These are phyloP conservation scores for Eidolon helvum DNA, from an alignment of 2,113 vertebrate genomes.

Conservation along the genomic window DNA sequence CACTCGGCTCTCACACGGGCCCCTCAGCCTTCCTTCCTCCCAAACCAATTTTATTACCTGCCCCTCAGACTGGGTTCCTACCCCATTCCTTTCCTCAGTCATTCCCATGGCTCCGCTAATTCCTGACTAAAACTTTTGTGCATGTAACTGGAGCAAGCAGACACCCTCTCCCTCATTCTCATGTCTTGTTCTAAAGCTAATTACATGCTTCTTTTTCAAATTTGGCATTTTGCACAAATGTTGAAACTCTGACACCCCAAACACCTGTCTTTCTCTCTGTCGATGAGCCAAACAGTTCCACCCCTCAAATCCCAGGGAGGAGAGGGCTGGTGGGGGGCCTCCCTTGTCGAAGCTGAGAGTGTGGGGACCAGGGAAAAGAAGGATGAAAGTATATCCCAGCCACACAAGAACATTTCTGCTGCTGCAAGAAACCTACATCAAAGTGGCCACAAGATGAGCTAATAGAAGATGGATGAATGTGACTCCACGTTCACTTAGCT, in stretches of 20 bases:
- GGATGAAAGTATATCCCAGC: neutral
- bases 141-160: neutral
- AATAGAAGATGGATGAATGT: slow-evolving; percentile 75
- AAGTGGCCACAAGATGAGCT: slow-evolving; percentile 68
- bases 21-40: neutral
- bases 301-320: neutral
- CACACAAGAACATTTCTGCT: neutral
- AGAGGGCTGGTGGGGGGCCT: neutral
- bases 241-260: too few species aligned
- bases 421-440: slow-evolving; percentile 48
- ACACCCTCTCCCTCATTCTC: neutral
- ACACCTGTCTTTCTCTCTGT: neutral
- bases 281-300: neutral
- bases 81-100: neutral
- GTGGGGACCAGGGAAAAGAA: neutral
- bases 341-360: neutral
- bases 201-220: too few species aligned
- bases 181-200: too few species aligned
- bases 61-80: neutral
- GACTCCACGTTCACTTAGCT: slow-evolving; percentile 79
- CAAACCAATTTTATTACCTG: neutral
- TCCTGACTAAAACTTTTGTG: neutral
- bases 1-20: neutral
- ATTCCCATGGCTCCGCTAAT: neutral
- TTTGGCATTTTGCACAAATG: too few species aligned